These are phyloP conservation scores for Babylonia areolata DNA, from an alignment of 1,140 invertebrate species.

Conservation along the genomic window DNA sequence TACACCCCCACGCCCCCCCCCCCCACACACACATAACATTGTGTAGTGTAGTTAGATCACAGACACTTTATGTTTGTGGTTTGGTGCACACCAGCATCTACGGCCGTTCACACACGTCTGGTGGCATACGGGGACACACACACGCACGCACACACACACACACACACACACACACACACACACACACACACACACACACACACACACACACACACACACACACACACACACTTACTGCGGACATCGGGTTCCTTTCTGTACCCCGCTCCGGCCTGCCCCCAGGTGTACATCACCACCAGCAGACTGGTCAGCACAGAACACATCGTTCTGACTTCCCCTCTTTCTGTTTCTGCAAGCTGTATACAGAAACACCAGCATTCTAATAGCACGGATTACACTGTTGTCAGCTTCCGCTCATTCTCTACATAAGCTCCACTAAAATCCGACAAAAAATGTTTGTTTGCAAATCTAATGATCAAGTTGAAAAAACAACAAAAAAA, in stretches of 20 bases:
- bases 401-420: no score
- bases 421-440: no score
- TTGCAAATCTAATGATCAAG: no score
- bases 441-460: no score
- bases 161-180: background rate
- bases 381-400: no score
- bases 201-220: background rate
- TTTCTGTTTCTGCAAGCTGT: no score
- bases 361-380: no score
- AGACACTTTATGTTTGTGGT: no score
- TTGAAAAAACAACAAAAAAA: no score
- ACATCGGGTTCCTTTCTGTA: background rate
- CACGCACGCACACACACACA: background rate
- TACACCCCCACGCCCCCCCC: background rate
- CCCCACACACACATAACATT: background rate
- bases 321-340: background rate
- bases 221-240: background rate
- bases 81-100: background rate
- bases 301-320: background rate
- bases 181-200: slow-evolving; percentile 4
- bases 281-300: background rate
- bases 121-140: no score
- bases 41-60: no score
- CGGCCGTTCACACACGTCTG: no score
- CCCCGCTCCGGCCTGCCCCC: background rate